Conservation (phyloP, 2,113 vertebrate species). For the Camelus dromedarius region DNA sequence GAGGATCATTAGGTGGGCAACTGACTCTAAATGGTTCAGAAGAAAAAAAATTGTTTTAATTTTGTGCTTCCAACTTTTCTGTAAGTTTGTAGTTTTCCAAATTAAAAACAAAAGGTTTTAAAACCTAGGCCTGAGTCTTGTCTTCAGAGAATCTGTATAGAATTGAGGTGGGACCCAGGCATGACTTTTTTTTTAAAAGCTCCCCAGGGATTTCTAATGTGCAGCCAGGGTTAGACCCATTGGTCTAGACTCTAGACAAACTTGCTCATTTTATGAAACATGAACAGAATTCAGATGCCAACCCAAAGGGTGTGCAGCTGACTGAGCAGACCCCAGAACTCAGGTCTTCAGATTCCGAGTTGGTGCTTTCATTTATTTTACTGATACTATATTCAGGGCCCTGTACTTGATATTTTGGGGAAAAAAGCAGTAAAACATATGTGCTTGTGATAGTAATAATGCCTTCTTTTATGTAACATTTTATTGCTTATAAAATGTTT, state of each 20-base stretch:
- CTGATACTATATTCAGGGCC: neutral
- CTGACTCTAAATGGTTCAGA: neutral
- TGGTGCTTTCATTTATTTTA: slow-evolving; percentile 6
- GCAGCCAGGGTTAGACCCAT: neutral
- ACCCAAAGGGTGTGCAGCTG: neutral
- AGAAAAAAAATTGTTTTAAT: neutral
- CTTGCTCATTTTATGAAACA: neutral
- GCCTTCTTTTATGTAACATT: neutral
- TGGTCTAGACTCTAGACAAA: neutral
- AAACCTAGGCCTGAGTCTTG: neutral
- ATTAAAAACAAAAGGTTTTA: neutral
- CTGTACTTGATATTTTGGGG: neutral
- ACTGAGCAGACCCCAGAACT: neutral
- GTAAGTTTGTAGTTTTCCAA: slow-evolving; percentile 18
- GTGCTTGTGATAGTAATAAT: slow-evolving; percentile 48
- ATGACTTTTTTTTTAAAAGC: neutral
- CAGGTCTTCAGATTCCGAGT: neutral
- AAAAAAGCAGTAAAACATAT: slow-evolving; percentile 18
- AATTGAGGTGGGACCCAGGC: neutral
- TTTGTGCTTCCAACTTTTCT: neutral
- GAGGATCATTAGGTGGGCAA: neutral
- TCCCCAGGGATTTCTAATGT: neutral
- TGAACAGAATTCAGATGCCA: slow-evolving; percentile 8
- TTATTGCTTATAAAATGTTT: slow-evolving; percentile 67
- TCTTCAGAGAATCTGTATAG: neutral